These are phyloP conservation scores for Pseudopipra pipra DNA, from an alignment of 2,113 vertebrate species.

Conservation along the genomic window DNA sequence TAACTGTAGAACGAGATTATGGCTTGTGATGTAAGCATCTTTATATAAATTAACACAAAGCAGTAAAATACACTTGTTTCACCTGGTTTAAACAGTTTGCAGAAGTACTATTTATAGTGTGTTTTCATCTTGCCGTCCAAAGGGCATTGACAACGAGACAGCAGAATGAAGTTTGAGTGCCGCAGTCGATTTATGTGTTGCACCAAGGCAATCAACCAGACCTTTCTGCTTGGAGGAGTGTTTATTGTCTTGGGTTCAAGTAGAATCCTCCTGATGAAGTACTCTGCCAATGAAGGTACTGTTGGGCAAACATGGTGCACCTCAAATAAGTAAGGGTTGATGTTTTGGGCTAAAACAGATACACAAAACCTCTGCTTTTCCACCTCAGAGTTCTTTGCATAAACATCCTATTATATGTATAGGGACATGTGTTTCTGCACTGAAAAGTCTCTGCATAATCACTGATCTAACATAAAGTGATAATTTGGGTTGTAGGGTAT, in stretches of 20 bases:
- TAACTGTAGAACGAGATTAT: not conserved
- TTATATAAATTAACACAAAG: not conserved
- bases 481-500: not conserved
- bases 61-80: not conserved
- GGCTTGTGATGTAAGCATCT: not conserved
- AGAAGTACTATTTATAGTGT: not conserved
- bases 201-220: slow-evolving; percentile 78
- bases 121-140: slow-evolving; percentile 16
- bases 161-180: slow-evolving; percentile 70
- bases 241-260: slow-evolving; percentile 87
- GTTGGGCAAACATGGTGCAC: not conserved
- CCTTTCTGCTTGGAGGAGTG: slow-evolving; percentile 81
- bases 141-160: slow-evolving; percentile 39
- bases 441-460: not conserved
- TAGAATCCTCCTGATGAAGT: slow-evolving; percentile 92
- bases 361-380: not conserved
- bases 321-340: not conserved
- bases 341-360: not conserved
- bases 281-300: slow-evolving; percentile 89
- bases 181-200: slow-evolving; percentile 58
- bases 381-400: not conserved
- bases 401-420: not conserved
- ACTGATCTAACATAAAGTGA: not conserved
- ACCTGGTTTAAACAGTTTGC: not conserved
- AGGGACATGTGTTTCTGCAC: not conserved